phyloP scores from a whole-genome alignment of 2,797 vertebrate species.

The Platalea minor region DNA sequence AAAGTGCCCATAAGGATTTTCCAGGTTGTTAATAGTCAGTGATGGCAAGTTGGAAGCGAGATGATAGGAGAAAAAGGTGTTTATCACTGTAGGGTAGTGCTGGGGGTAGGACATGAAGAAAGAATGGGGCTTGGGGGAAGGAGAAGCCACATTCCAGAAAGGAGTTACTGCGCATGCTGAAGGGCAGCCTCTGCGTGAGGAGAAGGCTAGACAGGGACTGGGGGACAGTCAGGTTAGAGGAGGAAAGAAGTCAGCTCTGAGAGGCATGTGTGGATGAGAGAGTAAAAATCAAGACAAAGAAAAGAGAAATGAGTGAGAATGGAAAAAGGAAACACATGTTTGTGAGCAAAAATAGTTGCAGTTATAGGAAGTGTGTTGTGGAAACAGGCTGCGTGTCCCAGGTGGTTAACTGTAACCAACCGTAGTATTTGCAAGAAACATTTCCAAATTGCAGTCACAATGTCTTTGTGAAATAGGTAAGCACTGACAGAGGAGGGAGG shows the following conservation, averaged over 20 bases:
- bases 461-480: background rate
- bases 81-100: background rate
- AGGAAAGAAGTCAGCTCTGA: background rate
- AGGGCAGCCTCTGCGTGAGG: background rate
- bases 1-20: background rate
- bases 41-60: background rate
- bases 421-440: background rate
- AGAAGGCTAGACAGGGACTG: background rate
- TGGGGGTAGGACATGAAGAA: background rate
- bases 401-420: constrained; percentile 48
- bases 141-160: background rate
- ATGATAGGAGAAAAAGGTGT: background rate
- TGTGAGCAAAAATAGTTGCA: constrained; percentile 31
- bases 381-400: constrained; percentile 35
- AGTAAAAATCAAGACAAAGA: background rate
- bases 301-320: background rate
- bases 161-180: background rate
- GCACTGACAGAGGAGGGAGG: background rate
- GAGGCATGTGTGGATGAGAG: background rate
- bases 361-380: constrained; percentile 34
- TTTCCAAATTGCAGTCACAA: background rate
- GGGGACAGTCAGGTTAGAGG: background rate
- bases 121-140: background rate
- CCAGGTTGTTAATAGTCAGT: background rate
- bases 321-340: constrained; percentile 60